These are phyloP conservation scores for Steatornis caripensis DNA, from an alignment of 2,113 vertebrate species.

Conservation along the genomic window DNA sequence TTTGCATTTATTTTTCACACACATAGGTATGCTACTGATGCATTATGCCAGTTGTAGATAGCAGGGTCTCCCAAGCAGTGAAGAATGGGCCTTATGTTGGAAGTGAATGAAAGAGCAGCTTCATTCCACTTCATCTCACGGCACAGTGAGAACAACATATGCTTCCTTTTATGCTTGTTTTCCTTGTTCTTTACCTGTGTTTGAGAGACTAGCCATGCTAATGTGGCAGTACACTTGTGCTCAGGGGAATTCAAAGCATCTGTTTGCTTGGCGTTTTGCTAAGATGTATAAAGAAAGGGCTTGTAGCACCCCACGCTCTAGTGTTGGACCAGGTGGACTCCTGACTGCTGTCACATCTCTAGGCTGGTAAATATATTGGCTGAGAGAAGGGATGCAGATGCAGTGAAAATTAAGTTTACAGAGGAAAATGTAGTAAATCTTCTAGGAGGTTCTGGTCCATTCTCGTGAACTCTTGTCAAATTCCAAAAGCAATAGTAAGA, in stretches of 20 bases:
- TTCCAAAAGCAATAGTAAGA: background rate
- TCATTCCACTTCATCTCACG: background rate
- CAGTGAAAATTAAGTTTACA: background rate
- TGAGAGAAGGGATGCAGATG: background rate
- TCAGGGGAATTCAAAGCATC: background rate
- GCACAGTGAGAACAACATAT: background rate
- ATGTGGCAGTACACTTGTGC: background rate
- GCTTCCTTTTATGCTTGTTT: background rate
- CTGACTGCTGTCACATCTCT: background rate
- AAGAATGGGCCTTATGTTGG: background rate
- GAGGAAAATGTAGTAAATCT: background rate
- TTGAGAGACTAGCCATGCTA: background rate
- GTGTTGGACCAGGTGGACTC: background rate
- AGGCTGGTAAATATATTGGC: background rate
- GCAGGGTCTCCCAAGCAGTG: background rate
- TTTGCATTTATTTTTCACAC: background rate
- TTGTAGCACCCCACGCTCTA: background rate
- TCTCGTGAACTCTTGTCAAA: background rate
- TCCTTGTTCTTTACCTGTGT: background rate
- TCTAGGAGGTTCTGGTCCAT: background rate
- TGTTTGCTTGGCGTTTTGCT: background rate
- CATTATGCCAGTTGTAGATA: background rate
- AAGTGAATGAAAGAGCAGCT: background rate
- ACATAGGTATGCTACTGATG: background rate
- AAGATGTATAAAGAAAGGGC: background rate